Evolutionary conservation across 2,113 vertebrate genomes (phyloP).

Genomic region (Semicossyphus pulcher): DNA sequence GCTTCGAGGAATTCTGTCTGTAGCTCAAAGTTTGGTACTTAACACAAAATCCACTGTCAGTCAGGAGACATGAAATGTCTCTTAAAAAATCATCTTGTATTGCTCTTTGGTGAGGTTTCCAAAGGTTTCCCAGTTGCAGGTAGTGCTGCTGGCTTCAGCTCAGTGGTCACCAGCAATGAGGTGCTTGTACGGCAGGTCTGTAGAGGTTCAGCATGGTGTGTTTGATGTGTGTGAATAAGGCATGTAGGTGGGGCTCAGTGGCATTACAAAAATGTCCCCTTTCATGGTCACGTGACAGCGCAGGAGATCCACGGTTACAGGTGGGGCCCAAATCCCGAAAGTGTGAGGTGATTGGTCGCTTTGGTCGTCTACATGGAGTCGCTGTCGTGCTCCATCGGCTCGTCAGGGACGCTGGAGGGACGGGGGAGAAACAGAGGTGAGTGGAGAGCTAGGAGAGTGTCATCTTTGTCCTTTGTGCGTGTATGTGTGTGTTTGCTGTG

Average conservation of each 20-base stretch:
- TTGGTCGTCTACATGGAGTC: constrained; percentile 72
- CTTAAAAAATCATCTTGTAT: constrained; percentile 45
- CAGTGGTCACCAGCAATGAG: constrained; percentile 57
- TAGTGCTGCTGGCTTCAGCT: constrained; percentile 52
- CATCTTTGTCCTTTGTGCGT: background rate
- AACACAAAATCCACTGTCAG: constrained; percentile 45
- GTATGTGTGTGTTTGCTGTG: background rate
- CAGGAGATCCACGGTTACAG: constrained; percentile 43
- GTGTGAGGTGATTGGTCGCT: constrained; percentile 49
- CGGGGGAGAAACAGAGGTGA: constrained; percentile 14
- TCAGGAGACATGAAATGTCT: constrained; percentile 39
- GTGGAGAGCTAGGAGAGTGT: background rate
- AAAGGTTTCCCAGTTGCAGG: constrained; percentile 63
- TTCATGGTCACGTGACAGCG: constrained; percentile 46
- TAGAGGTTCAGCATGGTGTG: constrained; percentile 47
- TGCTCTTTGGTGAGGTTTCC: constrained; percentile 77
- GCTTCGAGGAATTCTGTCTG: constrained; percentile 45
- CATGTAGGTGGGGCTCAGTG: constrained; percentile 57
- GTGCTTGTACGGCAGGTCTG: constrained; percentile 41
- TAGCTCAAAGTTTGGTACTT: constrained; percentile 20
- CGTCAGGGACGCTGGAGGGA: constrained; percentile 72
- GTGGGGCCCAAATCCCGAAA: constrained; percentile 33
- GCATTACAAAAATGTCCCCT: constrained; percentile 47
- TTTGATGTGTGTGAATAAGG: constrained; percentile 54
- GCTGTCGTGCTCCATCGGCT: constrained; percentile 83